Conservation (phyloP, 35 echinoderm and acorn worm genomes). For the Acanthaster planci region DNA sequence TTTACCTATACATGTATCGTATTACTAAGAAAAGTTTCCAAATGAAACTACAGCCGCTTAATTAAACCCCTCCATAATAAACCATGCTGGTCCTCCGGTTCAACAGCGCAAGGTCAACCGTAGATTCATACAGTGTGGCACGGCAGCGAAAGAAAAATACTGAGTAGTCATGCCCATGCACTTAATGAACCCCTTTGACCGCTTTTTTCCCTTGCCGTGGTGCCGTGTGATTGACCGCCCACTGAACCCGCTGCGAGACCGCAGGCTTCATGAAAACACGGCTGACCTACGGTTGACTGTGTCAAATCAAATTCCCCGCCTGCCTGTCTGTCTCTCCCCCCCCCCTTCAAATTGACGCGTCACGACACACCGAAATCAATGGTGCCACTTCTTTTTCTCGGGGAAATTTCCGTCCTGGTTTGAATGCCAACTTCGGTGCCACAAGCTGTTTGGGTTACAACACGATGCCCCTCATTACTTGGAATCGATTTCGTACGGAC, state of each 20-base stretch:
- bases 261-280: constrained; percentile 27
- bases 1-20: constrained; percentile 18
- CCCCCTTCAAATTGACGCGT: no score
- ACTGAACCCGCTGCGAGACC: neutral
- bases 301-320: constrained; percentile 1
- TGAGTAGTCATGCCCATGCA: no score
- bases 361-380: no score
- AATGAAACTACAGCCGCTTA: constrained; percentile 18
- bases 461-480: no score
- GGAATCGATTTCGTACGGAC: no score
- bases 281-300: constrained; percentile 13
- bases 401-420: no score
- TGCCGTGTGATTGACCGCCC: neutral
- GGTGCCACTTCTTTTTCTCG: no score
- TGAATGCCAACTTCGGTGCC: no score
- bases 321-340: neutral
- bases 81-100: no score
- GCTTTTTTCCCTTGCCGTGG: neutral
- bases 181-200: constrained; percentile 8
- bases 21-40: constrained; percentile 21
- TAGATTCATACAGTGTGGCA: neutral
- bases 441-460: no score
- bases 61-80: constrained; percentile 16
- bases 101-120: no score
- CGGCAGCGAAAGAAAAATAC: no score